Evolutionary conservation across 1,140 invertebrate genomes (phyloP).

Genomic region (Hetaerina americana): DNA sequence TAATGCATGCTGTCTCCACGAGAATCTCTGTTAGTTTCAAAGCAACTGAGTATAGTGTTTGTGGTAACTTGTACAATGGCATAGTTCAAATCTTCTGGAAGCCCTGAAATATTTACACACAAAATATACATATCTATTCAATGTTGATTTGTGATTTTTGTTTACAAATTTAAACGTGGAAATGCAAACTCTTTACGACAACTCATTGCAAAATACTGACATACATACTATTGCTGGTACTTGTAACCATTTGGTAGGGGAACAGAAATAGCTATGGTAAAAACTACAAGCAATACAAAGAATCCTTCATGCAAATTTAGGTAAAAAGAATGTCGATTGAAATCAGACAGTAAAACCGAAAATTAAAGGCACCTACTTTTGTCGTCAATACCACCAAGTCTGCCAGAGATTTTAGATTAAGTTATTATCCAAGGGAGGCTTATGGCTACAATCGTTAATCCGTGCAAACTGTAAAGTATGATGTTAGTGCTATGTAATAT

Average conservation of each 20-base stretch:
- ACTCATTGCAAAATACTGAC: no score
- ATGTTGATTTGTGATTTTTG: no score
- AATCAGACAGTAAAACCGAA: no score
- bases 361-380: not conserved
- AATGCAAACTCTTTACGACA: no score
- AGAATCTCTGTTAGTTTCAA: not conserved
- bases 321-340: no score
- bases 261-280: no score
- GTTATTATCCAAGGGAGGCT: not conserved
- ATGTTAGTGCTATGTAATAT: no score
- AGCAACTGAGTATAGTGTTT: not conserved
- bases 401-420: not conserved
- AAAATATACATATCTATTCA: not conserved
- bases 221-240: no score
- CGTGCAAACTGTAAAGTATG: not conserved
- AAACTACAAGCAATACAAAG: no score
- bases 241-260: no score
- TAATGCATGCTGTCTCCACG: not conserved
- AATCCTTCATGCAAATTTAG: no score
- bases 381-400: not conserved
- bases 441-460: not conserved
- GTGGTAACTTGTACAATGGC: not conserved
- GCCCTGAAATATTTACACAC: not conserved
- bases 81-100: not conserved
- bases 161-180: no score